Conservation (phyloP, 2,113 vertebrate species). For the Mesoclemmys tuberculata region DNA sequence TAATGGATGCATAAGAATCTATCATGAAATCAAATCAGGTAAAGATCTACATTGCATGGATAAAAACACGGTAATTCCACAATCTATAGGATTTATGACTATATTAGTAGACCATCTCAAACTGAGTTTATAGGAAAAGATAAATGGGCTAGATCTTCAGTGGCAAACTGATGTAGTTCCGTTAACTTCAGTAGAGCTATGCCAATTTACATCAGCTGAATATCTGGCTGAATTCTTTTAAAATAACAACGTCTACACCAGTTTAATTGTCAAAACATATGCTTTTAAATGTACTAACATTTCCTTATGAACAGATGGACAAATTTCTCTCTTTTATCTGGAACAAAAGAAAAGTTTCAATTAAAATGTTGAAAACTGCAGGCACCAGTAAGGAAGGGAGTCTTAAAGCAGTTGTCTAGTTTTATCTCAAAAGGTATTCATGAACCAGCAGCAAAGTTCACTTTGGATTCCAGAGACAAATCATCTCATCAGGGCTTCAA, state of each 20-base stretch:
- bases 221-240: slow-evolving; percentile 23
- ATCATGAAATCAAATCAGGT: not conserved
- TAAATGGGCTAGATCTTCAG: not conserved
- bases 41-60: too few species aligned
- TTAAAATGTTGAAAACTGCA: slow-evolving; percentile 50
- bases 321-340: slow-evolving; percentile 9
- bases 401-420: slow-evolving; percentile 29
- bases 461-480: slow-evolving; percentile 31
- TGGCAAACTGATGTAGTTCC: not conserved
- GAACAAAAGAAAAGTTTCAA: slow-evolving; percentile 46
- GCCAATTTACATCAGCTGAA: slow-evolving; percentile 3
- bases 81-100: not conserved
- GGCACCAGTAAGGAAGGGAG: not conserved
- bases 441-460: not conserved
- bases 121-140: not conserved
- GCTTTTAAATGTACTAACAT: slow-evolving; percentile 25
- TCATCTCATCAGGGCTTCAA: slow-evolving; percentile 20
- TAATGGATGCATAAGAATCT: not conserved
- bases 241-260: slow-evolving; percentile 22
- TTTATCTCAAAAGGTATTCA: slow-evolving; percentile 60
- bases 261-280: slow-evolving; percentile 14
- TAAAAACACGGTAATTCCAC: too few species aligned
- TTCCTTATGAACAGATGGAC: slow-evolving; percentile 40
- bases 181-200: slow-evolving; percentile 6
- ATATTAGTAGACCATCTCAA: not conserved